Base-by-base conservation (phyloP, 1,140 invertebrate species). In the Euwallacea similis region DNA sequence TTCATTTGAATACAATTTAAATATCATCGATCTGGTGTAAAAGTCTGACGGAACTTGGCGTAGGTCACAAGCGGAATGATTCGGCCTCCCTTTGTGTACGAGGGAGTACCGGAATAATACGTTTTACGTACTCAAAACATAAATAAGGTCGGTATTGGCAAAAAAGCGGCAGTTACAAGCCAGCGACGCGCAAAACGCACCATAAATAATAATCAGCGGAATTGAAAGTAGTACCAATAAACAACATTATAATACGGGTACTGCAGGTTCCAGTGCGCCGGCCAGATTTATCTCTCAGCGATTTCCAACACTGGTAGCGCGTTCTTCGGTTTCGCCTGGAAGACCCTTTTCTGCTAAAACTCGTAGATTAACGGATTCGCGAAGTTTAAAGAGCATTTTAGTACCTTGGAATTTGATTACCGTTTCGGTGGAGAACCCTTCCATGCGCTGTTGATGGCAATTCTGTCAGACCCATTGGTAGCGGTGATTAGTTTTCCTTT, bases 1-100 rank as follows among this genome's bases (percentile, higher is more conserved):
- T 71, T 71, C 69, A 71, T 71, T 71, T 71, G 69, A 71, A 71
- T 71, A 71, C 63, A 71, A 71, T 71, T 71, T 71, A 66, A 71
- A 71, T 71, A 60, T 71, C 69, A 71, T 71, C 69, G 69, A 71
- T 71, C 69, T 66, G 69, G 62, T 66, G 69, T 71, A 71, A 71
- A 71, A 71, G 62, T 71, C 62, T 70, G 69, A 63, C 69, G 62
- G 44, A 71, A 71, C 69, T 71, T 71, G 69, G 69, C 69, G 62
- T 71, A 71, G 69, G 69, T 71, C 69, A 66, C 69, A 60, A 50
- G 54, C 42, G 42, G 44, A 44, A 6, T 4, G 21, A 33, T 33
- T 33, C 21, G 21, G 21, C 21, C 21, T 4, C 21, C 21, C 21
- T 43, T 41, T 50, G 6, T 10, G 46, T 50, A 50, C 9, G 46